A percentile compares a stretch with the other conserved stretches of the same genome.
phyloP scores from a whole-genome alignment of 2,888 invertebrate genomes.

The Mythimna albipuncta region DNA sequence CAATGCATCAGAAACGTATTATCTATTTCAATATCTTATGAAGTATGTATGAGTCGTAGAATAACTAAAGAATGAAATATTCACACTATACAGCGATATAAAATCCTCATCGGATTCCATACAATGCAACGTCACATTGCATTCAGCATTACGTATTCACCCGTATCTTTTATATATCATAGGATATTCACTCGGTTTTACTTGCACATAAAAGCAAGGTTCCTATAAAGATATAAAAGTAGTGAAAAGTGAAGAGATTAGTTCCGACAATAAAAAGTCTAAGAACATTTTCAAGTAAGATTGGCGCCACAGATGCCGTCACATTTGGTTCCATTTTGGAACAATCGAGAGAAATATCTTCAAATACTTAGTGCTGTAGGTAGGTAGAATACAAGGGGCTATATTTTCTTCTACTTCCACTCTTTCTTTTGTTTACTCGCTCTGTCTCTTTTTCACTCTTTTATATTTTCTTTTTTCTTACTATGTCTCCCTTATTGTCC shows the following conservation, averaged over 20 bases:
- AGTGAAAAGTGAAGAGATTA: no score
- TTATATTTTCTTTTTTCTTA: no score
- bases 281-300: no score
- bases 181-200: slow-evolving; percentile 25
- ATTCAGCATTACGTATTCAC: slow-evolving; percentile 66
- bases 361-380: no score
- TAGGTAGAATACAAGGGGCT: no score
- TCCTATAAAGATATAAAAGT: not conserved
- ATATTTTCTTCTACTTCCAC: no score
- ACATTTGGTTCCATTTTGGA: not conserved
- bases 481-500: no score
- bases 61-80: slow-evolving; percentile 42
- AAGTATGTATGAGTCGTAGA: slow-evolving; percentile 24
- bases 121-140: slow-evolving; percentile 67
- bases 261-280: no score
- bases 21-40: slow-evolving; percentile 8
- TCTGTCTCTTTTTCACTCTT: no score
- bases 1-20: slow-evolving; percentile 14
- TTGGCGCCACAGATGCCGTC: not conserved
- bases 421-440: no score
- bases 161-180: slow-evolving; percentile 57
- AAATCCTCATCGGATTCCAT: slow-evolving; percentile 52
- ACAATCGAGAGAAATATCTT: not conserved
- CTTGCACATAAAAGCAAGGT: not conserved
- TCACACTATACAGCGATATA: slow-evolving; percentile 47